phyloP scores from a whole-genome alignment of 2,797 vertebrate genomes.

The Oreonectes daqikongensis region DNA sequence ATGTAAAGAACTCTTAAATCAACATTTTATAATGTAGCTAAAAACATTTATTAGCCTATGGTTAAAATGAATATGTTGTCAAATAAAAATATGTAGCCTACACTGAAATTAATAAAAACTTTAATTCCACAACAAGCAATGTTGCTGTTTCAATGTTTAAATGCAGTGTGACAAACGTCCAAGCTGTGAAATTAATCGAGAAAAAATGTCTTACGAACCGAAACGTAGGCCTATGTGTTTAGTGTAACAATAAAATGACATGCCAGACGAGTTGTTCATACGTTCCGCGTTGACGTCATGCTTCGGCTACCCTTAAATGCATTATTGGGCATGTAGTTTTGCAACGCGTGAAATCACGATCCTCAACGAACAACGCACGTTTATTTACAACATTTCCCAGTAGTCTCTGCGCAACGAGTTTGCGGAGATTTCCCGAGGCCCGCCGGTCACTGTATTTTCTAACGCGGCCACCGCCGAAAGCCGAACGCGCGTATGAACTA shows the following conservation, averaged over 20 bases:
- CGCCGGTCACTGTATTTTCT: background rate
- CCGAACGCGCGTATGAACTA: constrained; percentile 61
- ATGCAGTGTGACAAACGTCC: too few relatives aligned
- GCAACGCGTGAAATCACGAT: rapidly evolving
- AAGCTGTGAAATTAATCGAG: background rate
- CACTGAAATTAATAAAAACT: too few relatives aligned
- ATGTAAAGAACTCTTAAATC: too few relatives aligned
- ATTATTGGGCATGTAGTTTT: constrained; percentile 67
- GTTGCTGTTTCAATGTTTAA: too few relatives aligned
- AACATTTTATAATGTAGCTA: too few relatives aligned
- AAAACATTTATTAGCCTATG: too few relatives aligned
- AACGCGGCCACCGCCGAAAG: background rate
- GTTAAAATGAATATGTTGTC: too few relatives aligned
- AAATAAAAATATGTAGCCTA: too few relatives aligned
- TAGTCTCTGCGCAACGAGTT: background rate
- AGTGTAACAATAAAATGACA: background rate
- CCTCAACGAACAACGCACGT: too few relatives aligned
- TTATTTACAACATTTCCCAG: background rate
- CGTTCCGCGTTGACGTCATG: constrained; percentile 35
- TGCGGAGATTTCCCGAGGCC: background rate
- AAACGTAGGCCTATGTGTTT: too few relatives aligned
- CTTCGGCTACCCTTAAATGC: background rate
- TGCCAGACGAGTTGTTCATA: constrained; percentile 18
- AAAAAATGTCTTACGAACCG: too few relatives aligned
- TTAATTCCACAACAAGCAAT: too few relatives aligned